Evolutionary conservation across 2,113 vertebrate species (phyloP).

Genomic region (Mystacornis crossleyi): DNA sequence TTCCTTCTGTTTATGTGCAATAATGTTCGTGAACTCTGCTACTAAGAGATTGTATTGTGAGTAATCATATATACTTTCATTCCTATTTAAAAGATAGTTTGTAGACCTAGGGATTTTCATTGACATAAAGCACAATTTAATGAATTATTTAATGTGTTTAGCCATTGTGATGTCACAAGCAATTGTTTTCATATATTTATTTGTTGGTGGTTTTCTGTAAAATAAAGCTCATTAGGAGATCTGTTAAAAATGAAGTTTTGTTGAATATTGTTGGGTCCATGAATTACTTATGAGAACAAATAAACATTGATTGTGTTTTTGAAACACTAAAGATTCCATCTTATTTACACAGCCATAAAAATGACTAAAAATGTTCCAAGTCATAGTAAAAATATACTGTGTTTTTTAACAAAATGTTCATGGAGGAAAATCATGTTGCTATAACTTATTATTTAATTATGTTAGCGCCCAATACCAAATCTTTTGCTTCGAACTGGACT

Average conservation of each 20-base stretch:
- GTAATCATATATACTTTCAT: constrained; percentile 71
- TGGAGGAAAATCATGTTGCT: not conserved
- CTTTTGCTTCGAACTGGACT: not conserved
- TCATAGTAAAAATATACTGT: not conserved
- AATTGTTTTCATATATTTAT: constrained; percentile 69
- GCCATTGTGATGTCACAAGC: constrained; percentile 76
- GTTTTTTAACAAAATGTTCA: not conserved
- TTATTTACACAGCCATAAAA: not conserved
- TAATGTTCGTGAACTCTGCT: constrained; percentile 75
- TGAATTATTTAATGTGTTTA: constrained; percentile 79
- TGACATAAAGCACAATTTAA: constrained; percentile 81
- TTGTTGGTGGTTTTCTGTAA: constrained; percentile 65
- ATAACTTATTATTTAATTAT: not conserved
- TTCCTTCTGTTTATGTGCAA: constrained; percentile 76
- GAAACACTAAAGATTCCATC: constrained; percentile 15
- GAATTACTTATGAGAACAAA: constrained; percentile 55
- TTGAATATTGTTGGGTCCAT: constrained; percentile 62
- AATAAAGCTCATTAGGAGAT: constrained; percentile 60
- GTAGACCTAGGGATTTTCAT: constrained; percentile 74
- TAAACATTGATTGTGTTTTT: constrained; percentile 64
- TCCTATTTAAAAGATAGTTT: constrained; percentile 76
- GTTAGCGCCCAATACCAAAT: not conserved
- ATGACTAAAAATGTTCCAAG: not conserved
- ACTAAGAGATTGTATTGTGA: constrained; percentile 76
- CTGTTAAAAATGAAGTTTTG: constrained; percentile 66